Base-by-base conservation (phyloP, 2,888 invertebrate species). In the Patella depressa region DNA sequence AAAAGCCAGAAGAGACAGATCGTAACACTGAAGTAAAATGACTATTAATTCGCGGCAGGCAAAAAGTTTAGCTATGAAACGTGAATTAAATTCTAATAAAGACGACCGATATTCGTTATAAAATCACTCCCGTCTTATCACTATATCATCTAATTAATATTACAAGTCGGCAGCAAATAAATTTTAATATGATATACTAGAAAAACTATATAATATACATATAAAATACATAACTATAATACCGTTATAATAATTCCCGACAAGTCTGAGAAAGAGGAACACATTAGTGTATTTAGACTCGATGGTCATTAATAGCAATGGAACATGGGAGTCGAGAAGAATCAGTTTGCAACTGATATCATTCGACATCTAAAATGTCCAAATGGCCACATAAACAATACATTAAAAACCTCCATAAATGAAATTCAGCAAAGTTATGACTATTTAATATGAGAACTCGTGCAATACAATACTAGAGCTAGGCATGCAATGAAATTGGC, bases 331-430 rank as follows among this genome's bases (percentile, higher is more conserved):
- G 45, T 45, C 45, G 9, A 45, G 45, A 45, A 45, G 45, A 45
- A 9, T 45, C 45, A 45, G 45, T 65, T 65, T 65, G 65, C 24
- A 19, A 24, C 19, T 65, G 65, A 65, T 65, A 65, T 65, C 65
- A 65, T 24, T 65, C 65, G 19, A 24, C 19, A 65, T 65, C 19
- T 65, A 24, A 65, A 65, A 65, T 65, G 65, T 24, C 65, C 19
- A 65, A 65, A 65, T 65, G 65, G 65, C 24, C 65, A 65, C 65
- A 65, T 65, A 65, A 65, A 65, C 65, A 65, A 65, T 24, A 65
- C 65, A 65, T 65, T 65, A 65, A 65, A 65, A 45, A 65, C 24
- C 65, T 65, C 65, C 65, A 65, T 65, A 65, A 65, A 65, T 65
- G 65, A 24, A 65, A 65, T 65, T 65, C 65, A 65, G 24, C 65